Conservation (phyloP, 2,113 vertebrate species). For the Apodemus speciosus region DNA sequence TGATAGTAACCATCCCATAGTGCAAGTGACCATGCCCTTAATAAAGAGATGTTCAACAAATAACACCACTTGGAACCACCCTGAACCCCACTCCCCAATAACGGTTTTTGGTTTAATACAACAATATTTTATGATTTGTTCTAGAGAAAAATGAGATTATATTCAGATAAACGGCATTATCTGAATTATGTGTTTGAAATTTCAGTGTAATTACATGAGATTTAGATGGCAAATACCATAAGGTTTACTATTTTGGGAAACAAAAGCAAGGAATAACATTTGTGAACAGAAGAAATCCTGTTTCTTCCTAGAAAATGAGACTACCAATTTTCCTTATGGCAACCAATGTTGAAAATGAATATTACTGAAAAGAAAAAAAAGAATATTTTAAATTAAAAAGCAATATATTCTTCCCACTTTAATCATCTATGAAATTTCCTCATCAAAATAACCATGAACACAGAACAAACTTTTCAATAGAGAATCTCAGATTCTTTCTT, state of each 20-base stretch:
- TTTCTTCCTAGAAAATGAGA: not conserved
- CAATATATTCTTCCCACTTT: not conserved
- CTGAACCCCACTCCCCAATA: not conserved
- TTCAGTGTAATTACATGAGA: not conserved
- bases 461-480: constrained; percentile 21
- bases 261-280: not conserved
- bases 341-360: not conserved
- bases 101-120: not conserved
- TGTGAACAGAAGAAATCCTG: not conserved
- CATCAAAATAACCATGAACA: not conserved
- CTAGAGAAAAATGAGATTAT: not conserved
- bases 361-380: not conserved
- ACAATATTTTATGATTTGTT: not conserved
- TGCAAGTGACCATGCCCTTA: rapidly evolving
- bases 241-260: not conserved
- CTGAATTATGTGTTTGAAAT: not conserved
- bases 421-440: constrained; percentile 7
- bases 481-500: not conserved
- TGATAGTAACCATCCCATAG: not conserved
- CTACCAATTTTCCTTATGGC: not conserved
- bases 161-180: not conserved
- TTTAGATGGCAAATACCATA: not conserved
- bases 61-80: not conserved
- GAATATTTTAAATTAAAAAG: not conserved
- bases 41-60: not conserved